These are phyloP conservation scores for Boulengeromyrus knoepffleri DNA, from an alignment of 2,113 vertebrate species.

Conservation along the genomic window DNA sequence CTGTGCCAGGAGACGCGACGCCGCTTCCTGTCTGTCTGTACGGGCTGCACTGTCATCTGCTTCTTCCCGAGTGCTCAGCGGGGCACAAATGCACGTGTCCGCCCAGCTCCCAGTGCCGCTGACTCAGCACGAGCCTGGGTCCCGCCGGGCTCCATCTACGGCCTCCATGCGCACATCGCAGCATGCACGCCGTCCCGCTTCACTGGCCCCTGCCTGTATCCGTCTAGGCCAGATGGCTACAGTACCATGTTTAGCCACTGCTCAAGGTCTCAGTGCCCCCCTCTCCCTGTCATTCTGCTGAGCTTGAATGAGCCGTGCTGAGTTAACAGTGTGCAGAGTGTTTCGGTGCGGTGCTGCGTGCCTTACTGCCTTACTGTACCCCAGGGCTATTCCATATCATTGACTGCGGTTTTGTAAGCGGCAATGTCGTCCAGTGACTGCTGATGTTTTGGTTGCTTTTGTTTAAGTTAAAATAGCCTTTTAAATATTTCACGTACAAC, in stretches of 20 bases:
- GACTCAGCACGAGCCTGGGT: not conserved
- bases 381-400: not conserved
- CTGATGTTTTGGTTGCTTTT: not conserved
- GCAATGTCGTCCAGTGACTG: not conserved
- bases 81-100: not conserved
- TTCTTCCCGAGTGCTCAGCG: not conserved
- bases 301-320: not conserved
- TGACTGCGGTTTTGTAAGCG: not conserved
- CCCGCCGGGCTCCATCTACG: not conserved
- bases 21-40: not conserved
- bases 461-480: not conserved
- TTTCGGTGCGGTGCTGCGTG: not conserved
- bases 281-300: not conserved
- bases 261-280: not conserved
- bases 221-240: constrained; percentile 1
- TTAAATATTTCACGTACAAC: not conserved
- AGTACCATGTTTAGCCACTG: not conserved
- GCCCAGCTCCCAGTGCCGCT: not conserved
- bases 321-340: not conserved
- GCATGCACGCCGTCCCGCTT: not conserved
- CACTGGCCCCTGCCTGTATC: not conserved
- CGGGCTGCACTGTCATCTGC: not conserved
- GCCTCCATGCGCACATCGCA: not conserved
- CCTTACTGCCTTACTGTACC: not conserved
- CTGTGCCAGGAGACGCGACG: not conserved